Evolutionary conservation across 2,797 vertebrate genomes (phyloP).

Genomic region (Mus spretus): DNA sequence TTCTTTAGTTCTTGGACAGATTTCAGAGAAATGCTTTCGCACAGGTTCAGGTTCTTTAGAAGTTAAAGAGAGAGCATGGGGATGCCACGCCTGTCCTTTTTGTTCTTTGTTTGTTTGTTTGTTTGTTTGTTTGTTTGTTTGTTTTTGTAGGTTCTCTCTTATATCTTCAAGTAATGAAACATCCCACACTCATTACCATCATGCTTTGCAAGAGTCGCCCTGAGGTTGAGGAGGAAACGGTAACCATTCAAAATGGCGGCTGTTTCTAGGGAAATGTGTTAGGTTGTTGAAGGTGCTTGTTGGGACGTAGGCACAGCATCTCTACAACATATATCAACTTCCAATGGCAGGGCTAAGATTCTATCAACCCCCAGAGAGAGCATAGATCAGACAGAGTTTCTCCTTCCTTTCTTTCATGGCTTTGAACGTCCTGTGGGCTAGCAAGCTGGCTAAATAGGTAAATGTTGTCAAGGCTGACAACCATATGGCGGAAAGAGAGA

Average conservation of each 20-base stretch:
- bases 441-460: not conserved
- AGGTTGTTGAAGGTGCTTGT: not conserved
- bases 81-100: constrained; percentile 67
- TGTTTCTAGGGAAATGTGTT: constrained; percentile 28
- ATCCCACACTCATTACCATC: constrained; percentile 78
- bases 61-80: constrained; percentile 80
- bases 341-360: not conserved
- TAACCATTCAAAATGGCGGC: constrained; percentile 74
- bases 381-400: not conserved
- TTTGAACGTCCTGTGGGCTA: not conserved
- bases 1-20: constrained; percentile 82
- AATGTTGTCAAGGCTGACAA: not conserved
- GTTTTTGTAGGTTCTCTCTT: too few relatives aligned
- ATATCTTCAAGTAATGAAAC: constrained; percentile 77
- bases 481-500: not conserved
- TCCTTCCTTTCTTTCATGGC: not conserved
- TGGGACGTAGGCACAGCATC: not conserved
- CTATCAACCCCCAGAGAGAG: not conserved
- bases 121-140: too few relatives aligned
- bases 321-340: not conserved
- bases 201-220: constrained; percentile 75
- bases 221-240: constrained; percentile 78
- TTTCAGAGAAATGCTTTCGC: constrained; percentile 82
- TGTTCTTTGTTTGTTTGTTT: too few relatives aligned
- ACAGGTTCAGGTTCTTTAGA: constrained; percentile 82